A percentile compares a stretch with the other conserved stretches of the same genome.
Conservation (phyloP, 1,140 invertebrate genomes). For the Heliconius nattereri region DNA sequence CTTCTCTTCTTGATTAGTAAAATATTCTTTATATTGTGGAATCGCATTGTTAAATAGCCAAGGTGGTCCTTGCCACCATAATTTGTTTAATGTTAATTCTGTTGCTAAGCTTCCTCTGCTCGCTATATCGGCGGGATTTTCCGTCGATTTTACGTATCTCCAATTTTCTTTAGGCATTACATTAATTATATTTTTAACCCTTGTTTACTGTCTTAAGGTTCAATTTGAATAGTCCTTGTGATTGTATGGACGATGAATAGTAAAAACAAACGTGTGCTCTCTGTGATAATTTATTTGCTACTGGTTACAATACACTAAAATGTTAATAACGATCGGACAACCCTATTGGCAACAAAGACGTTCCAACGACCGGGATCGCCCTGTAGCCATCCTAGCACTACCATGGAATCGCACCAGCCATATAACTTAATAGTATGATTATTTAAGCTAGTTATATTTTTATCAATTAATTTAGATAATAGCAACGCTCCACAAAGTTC, state of each 20-base stretch:
- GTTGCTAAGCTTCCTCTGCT: not conserved
- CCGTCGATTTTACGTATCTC: slow-evolving; percentile 6
- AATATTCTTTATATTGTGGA: not conserved
- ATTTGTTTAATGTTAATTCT: not conserved
- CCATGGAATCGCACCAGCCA: slow-evolving; percentile 39
- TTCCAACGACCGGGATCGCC: slow-evolving; percentile 20
- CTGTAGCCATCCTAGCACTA: slow-evolving; percentile 35
- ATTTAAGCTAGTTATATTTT: slow-evolving; percentile 21
- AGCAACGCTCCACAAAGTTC: slow-evolving; percentile 58
- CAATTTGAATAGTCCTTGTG: too few relatives aligned
- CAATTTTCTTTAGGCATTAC: slow-evolving; percentile 4
- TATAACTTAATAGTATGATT: slow-evolving; percentile 10
- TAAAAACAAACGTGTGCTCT: too few relatives aligned
- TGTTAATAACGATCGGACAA: not conserved
- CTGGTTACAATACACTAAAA: too few relatives aligned
- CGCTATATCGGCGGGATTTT: slow-evolving; percentile 13
- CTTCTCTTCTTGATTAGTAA: too few relatives aligned
- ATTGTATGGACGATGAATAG: too few relatives aligned
- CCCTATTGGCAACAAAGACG: not conserved
- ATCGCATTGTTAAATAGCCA: slow-evolving; percentile 1
- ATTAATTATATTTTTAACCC: not conserved
- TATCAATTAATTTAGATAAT: slow-evolving; percentile 44
- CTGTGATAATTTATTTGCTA: too few relatives aligned
- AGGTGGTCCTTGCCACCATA: not conserved
- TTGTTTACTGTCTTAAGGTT: too few relatives aligned